Conservation (phyloP, 2,888 invertebrate genomes). For the Calameuta pallipes region DNA sequence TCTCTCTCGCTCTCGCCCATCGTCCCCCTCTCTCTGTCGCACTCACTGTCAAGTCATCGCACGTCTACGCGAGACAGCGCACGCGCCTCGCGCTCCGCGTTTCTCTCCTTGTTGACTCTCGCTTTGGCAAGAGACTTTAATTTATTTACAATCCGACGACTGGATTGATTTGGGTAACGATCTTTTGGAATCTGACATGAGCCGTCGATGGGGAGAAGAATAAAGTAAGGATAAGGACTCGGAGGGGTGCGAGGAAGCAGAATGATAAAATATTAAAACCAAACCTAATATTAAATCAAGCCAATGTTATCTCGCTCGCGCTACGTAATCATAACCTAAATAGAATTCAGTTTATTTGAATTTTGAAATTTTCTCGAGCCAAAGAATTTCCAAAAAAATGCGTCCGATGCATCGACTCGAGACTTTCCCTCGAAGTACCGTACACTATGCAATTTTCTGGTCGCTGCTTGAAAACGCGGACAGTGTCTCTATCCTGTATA, state of each 20-base stretch:
- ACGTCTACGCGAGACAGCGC: neutral
- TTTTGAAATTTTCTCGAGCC: neutral
- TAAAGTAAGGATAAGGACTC: neutral
- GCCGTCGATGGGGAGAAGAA: constrained; percentile 15
- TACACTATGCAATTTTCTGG: neutral
- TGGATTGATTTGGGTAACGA: constrained; percentile 17
- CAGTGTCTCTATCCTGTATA: neutral
- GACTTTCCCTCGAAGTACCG: neutral
- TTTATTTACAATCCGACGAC: constrained; percentile 51
- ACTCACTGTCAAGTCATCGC: neutral
- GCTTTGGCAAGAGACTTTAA: constrained; percentile 42
- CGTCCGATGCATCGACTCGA: neutral
- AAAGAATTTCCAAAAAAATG: neutral
- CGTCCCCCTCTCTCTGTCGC: neutral
- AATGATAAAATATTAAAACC: neutral
- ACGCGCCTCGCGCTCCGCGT: constrained; percentile 9
- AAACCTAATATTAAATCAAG: neutral
- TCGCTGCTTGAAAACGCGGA: neutral
- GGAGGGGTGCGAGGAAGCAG: constrained; percentile 9
- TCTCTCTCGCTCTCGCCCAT: neutral
- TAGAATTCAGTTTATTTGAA: neutral
- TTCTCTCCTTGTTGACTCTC: constrained; percentile 47
- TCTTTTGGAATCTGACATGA: constrained; percentile 9
- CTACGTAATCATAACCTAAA: neutral
- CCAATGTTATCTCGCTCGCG: neutral